Evolutionary conservation across 2,888 invertebrate species (phyloP), one percentile per base, ranked within the genome.

Genomic region (Craniophora ligustri): DNA sequence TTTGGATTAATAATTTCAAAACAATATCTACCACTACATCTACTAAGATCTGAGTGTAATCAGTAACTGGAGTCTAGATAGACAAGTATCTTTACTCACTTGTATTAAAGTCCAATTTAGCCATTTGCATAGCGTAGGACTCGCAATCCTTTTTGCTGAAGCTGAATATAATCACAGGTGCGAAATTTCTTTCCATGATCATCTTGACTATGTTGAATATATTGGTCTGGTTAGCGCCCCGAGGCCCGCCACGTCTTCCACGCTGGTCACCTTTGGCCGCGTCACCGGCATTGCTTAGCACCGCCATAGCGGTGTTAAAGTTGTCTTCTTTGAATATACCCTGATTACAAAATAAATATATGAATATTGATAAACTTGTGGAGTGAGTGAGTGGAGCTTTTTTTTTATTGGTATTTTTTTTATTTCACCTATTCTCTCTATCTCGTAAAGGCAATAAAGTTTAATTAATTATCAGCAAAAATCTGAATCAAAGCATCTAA

Each of bases 141-240:
- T 99, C 99, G 82, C 99, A 99, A 74, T 99, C 99, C 83, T 99
- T 99, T 84, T 99, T 98, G 79, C 99, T 99, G 88, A 99, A 99
- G 82, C 99, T 99, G 94, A 99, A 99, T 50, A 99, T 98, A 72
- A 99, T 99, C 3, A 99, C 99, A 0, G 99, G 99, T 0, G 99
- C 98, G 87, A 99, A 98, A 86, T 98, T 98, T 16, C 98, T 94
- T 82, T 99, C 99, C 98, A 99, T 98, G 31, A 99, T 98, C 98
- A 99, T 99, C 88, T 99, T 98, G 14, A 99, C 97, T 60, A 99
- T 98, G 92, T 99, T 99, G 82, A 98, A 98, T 74, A 99, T 98
- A 81, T 98, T 98, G 0, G 98, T 96, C 71, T 95, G 95, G 1
- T 94, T 95, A 73, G 94, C 94, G 31, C 95, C 94, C 7, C 94